Conservation (phyloP, 2,797 vertebrate genomes). For the Pseudocheirus occidentalis region DNA sequence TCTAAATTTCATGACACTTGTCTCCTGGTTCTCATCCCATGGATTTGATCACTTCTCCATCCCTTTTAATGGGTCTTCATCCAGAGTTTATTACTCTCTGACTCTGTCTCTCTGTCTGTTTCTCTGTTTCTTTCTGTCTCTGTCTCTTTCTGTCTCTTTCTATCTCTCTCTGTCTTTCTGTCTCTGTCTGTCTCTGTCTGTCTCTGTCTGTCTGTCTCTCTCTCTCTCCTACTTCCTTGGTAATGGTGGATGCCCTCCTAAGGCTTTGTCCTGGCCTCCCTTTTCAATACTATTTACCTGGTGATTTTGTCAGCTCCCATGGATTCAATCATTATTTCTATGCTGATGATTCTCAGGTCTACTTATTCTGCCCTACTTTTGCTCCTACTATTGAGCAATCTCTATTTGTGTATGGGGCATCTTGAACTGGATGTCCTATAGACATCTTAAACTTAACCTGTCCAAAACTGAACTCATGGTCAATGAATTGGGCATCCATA, state of each 20-base stretch:
- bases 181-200: too few species aligned
- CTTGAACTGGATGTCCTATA: background rate
- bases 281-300: background rate
- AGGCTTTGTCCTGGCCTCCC: background rate
- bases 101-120: too few species aligned
- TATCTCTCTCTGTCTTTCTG: too few species aligned
- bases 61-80: background rate
- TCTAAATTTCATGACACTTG: background rate
- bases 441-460: background rate
- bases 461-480: too few species aligned
- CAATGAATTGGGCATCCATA: too few species aligned
- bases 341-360: background rate
- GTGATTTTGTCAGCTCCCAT: background rate
- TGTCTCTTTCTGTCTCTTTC: too few species aligned
- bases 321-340: background rate
- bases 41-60: background rate
- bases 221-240: background rate
- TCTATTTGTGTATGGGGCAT: background rate
- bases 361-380: background rate
- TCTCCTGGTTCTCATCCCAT: background rate
- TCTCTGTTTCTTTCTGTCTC: too few species aligned
- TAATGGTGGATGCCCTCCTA: background rate
- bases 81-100: too few species aligned
- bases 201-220: too few species aligned
- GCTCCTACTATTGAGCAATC: background rate